Percentiles rank a stretch among this genome's conserved stretches.
Conservation (phyloP, 2,113 vertebrate genomes). For the Columba livia region DNA sequence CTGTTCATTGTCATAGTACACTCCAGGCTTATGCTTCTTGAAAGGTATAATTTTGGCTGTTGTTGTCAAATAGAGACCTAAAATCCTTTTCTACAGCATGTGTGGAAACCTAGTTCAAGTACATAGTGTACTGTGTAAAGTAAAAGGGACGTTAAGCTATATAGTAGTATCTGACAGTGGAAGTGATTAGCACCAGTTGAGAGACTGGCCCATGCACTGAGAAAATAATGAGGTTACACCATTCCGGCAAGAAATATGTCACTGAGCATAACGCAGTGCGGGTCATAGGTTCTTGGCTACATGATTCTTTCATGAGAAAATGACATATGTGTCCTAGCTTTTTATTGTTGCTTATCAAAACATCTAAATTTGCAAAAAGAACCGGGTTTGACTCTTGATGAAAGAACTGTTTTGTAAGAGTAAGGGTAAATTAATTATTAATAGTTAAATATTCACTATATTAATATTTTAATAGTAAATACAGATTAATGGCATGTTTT, state of each 20-base stretch:
- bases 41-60: background rate
- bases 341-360: background rate
- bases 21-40: background rate
- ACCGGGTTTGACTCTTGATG: background rate
- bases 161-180: background rate
- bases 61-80: background rate
- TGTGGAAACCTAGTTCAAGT: background rate
- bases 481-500: background rate
- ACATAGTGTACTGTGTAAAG: background rate
- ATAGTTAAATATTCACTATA: background rate
- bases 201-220: background rate
- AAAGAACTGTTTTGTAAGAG: background rate
- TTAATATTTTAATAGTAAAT: background rate
- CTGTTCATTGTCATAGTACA: background rate
- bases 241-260: background rate
- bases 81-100: background rate
- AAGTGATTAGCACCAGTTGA: background rate
- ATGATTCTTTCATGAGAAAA: background rate
- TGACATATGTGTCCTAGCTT: background rate
- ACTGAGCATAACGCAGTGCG: background rate
- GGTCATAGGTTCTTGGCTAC: background rate
- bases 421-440: background rate
- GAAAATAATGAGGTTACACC: background rate
- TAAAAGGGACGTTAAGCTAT: background rate
- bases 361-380: background rate